Conservation (phyloP, 2,113 vertebrate genomes). For the Trogon surrucura region DNA sequence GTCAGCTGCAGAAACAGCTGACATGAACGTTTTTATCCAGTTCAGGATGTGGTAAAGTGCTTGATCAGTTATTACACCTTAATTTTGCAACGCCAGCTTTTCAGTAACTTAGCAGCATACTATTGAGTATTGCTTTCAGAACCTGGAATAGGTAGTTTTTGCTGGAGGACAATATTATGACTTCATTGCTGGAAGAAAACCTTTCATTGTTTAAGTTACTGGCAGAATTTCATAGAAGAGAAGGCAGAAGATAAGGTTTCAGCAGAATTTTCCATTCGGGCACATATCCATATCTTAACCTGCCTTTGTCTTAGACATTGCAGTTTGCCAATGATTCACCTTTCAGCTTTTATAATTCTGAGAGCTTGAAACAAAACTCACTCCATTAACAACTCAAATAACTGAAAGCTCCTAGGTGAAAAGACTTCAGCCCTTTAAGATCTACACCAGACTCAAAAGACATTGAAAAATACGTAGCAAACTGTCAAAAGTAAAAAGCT, state of each 20-base stretch:
- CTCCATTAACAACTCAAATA: neutral
- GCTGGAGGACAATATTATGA: neutral
- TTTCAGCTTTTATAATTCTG: neutral
- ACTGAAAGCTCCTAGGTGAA: neutral
- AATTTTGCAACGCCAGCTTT: neutral
- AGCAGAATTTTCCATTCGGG: constrained; percentile 4
- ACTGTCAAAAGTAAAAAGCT: neutral
- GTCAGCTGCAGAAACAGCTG: neutral
- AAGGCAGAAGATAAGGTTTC: constrained; percentile 24
- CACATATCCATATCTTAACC: neutral
- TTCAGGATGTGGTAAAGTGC: neutral
- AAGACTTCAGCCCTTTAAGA: neutral
- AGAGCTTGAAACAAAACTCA: neutral
- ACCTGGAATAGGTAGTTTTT: neutral
- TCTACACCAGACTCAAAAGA: neutral
- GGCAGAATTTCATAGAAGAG: constrained; percentile 10
- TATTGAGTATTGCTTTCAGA: neutral
- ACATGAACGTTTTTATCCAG: neutral
- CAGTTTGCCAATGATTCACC: neutral
- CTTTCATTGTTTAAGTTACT: constrained; percentile 15
- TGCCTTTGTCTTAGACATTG: neutral
- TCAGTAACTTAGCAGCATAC: neutral
- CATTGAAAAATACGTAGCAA: neutral
- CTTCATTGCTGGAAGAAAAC: constrained; percentile 45
- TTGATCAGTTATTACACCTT: neutral